These are phyloP conservation scores for Callipepla californica DNA, from an alignment of 2,113 vertebrate genomes.

Conservation along the genomic window DNA sequence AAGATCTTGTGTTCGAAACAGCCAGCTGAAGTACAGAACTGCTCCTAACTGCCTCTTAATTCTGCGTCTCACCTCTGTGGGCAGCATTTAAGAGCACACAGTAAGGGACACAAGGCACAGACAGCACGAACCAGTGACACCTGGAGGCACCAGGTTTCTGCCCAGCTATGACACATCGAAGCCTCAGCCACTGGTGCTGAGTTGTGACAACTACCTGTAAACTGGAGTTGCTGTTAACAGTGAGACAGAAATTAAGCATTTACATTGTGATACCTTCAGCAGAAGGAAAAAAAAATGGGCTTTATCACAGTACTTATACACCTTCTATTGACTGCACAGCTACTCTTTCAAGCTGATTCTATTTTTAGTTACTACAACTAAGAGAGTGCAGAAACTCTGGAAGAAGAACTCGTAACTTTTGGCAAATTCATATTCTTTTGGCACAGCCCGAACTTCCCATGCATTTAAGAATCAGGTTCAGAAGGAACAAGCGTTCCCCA, in stretches of 20 bases:
- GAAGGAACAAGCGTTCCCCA: background rate
- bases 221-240: background rate
- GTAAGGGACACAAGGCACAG: background rate
- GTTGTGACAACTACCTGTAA: background rate
- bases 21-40: background rate
- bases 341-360: background rate
- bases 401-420: background rate
- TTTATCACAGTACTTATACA: background rate
- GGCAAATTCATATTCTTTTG: background rate
- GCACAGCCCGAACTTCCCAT: background rate
- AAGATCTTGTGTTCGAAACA: fast-evolving
- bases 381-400: background rate
- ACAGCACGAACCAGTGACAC: background rate
- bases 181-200: background rate
- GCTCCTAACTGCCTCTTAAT: background rate
- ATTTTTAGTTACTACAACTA: background rate
- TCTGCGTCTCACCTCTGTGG: background rate
- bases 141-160: background rate
- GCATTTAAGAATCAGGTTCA: background rate
- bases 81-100: background rate
- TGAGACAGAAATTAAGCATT: background rate
- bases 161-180: background rate
- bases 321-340: background rate
- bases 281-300: background rate
- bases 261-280: background rate